Evolutionary conservation across 1,140 invertebrate genomes (phyloP), one percentile per base, ranked within the genome.

Genomic region (Drosophila chauvacae): DNA sequence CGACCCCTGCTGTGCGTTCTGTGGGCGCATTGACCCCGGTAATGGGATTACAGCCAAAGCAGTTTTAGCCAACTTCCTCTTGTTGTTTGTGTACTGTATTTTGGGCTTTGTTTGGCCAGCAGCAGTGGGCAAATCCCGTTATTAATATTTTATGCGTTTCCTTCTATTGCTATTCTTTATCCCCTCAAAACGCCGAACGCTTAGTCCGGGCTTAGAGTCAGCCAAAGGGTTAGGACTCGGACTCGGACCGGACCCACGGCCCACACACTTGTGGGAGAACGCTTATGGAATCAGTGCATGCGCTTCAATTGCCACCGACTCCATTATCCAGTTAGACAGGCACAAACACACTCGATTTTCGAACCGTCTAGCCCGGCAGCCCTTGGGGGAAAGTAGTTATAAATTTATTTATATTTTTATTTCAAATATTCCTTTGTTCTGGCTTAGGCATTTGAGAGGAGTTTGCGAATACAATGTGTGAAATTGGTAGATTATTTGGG

Each of bases 81-180:
- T 64, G 44, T 44, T 75, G 48, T 76, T 64, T 65, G 66, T 70
- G 48, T 55, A 45, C 63, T 56, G 30, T 35, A 37, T 70, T 56
- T 70, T 53, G 62, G 62, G 58, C 62, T 70, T 70, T 70, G 75
- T 59, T 64, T 50, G 59, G 55, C 16, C 48, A 28, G 26, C 60
- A 80, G 61, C 79, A 80, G 23, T 69, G 80, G 61, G 64, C 80
- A 84, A 83, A 84, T 83, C 81, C 71, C 62, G 72, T 85, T 85
- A 85, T 80, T 85, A 85, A 85, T 85, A 85, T 85, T 85, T 73
- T 85, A 85, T 85, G 81, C 60, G 63, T 73, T 84, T 47, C 63
- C 77, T 80, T 77, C 68, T 70, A 72, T 83, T 68, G 71, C 57
- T 42, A 56, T 61, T 30, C 51, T 39, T 37, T 39, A 77, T 48